phyloP scores from a whole-genome alignment of 1,140 invertebrate species.

The Sarcophaga bullata region DNA sequence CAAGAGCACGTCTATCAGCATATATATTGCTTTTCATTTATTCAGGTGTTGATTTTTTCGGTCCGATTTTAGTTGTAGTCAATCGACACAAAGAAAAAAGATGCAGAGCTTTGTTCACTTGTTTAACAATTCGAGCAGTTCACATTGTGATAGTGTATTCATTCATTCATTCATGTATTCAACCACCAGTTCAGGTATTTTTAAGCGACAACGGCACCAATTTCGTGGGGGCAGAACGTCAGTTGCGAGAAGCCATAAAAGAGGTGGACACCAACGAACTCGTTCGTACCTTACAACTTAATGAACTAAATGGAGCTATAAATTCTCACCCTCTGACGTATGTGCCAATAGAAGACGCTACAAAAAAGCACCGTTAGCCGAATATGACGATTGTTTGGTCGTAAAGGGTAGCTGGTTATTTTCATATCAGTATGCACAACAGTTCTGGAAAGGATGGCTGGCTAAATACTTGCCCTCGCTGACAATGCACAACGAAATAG shows the following conservation, averaged over 20 bases:
- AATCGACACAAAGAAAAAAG: background rate
- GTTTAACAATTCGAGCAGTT: background rate
- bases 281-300: too few relatives aligned
- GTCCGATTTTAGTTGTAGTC: background rate
- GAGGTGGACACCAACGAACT: too few relatives aligned
- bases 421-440: background rate
- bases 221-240: too few relatives aligned
- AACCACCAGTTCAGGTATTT: too few relatives aligned
- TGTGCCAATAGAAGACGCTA: too few relatives aligned
- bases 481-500: too few relatives aligned
- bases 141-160: background rate
- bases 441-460: constrained; percentile 27
- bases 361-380: too few relatives aligned
- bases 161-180: too few relatives aligned
- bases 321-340: too few relatives aligned
- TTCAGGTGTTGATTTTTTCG: background rate
- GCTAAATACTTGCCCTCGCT: constrained; percentile 43
- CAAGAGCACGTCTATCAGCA: background rate
- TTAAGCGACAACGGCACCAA: too few relatives aligned
- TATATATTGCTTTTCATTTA: background rate
- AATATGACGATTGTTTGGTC: background rate
- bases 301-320: too few relatives aligned
- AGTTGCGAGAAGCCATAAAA: too few relatives aligned
- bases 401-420: background rate
- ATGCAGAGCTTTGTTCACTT: background rate